Evolutionary conservation across 2,888 invertebrate species (phyloP).

Genomic region (Meiosimyza decipiens): DNA sequence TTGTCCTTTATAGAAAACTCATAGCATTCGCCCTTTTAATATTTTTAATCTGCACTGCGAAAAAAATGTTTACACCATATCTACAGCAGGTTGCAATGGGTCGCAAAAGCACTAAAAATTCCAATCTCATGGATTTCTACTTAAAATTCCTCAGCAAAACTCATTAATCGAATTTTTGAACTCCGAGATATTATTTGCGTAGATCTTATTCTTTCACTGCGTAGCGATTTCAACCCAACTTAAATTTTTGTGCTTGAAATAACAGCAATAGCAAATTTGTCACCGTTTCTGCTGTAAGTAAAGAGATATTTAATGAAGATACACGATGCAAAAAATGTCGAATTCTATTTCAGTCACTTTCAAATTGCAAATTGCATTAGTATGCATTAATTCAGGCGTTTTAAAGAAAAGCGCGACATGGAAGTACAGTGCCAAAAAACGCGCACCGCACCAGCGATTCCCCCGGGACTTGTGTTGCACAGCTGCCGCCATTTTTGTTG

Average conservation of each 20-base stretch:
- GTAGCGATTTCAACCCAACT: neutral
- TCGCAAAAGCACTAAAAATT: slow-evolving; percentile 28
- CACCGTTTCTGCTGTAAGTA: neutral
- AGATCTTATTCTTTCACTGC: neutral
- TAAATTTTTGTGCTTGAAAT: neutral
- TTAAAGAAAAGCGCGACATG: too few relatives aligned
- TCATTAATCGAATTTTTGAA: slow-evolving; percentile 53
- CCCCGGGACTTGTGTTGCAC: slow-evolving; percentile 22
- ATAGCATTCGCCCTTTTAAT: too few relatives aligned
- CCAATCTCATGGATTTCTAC: slow-evolving; percentile 7
- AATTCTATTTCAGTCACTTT: slow-evolving; percentile 21
- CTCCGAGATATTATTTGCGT: slow-evolving; percentile 34
- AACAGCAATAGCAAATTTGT: slow-evolving; percentile 13
- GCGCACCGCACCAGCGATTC: slow-evolving; percentile 22
- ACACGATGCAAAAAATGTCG: neutral
- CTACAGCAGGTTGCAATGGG: neutral
- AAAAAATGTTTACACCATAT: neutral
- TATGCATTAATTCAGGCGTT: slow-evolving; percentile 37
- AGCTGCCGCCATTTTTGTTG: slow-evolving; percentile 27
- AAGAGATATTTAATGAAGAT: neutral
- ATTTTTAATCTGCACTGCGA: too few relatives aligned
- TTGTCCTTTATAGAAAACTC: too few relatives aligned
- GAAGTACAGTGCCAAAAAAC: neutral
- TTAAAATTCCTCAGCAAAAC: neutral
- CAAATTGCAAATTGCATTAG: slow-evolving; percentile 27